Conservation (phyloP, 2,113 vertebrate species). For the Dunckerocampus dactyliophorus region DNA sequence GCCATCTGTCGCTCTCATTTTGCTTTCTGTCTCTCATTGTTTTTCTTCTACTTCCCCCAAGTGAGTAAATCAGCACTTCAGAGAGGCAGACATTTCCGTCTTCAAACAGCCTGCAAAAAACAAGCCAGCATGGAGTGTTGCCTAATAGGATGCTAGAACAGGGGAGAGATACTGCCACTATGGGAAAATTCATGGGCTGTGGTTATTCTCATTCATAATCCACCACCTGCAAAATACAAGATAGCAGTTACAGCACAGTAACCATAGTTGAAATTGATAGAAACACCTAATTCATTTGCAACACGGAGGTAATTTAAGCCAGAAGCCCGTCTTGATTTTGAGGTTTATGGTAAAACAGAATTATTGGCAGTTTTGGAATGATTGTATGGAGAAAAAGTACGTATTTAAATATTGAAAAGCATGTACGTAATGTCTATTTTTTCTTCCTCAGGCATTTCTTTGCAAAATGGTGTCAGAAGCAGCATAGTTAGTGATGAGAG, state of each 20-base stretch:
- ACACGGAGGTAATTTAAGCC: too few species aligned
- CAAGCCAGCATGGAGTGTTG: slow-evolving; percentile 37
- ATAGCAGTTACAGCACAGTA: not conserved
- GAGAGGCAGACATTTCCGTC: slow-evolving; percentile 62
- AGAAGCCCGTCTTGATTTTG: too few species aligned
- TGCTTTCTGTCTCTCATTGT: slow-evolving; percentile 42
- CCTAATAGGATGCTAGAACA: slow-evolving; percentile 20
- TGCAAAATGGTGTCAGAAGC: too few species aligned
- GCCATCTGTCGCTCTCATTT: slow-evolving; percentile 58
- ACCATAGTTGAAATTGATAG: not conserved
- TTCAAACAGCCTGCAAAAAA: slow-evolving; percentile 59
- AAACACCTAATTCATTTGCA: not conserved
- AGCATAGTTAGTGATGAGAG: too few species aligned
- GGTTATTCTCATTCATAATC: not conserved
- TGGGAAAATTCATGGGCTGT: not conserved
- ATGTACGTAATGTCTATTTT: too few species aligned
- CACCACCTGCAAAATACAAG: not conserved
- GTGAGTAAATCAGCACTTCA: slow-evolving; percentile 61
- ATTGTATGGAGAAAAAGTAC: too few species aligned
- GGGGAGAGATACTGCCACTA: not conserved
- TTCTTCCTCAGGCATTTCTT: too few species aligned
- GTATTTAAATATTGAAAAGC: too few species aligned
- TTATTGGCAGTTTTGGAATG: too few species aligned
- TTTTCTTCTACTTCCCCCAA: slow-evolving; percentile 73
- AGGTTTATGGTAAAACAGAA: too few species aligned